Percentiles rank a stretch among this genome's conserved stretches.
phyloP scores from a whole-genome alignment of 2,113 vertebrate species.

The Proteles cristata region DNA sequence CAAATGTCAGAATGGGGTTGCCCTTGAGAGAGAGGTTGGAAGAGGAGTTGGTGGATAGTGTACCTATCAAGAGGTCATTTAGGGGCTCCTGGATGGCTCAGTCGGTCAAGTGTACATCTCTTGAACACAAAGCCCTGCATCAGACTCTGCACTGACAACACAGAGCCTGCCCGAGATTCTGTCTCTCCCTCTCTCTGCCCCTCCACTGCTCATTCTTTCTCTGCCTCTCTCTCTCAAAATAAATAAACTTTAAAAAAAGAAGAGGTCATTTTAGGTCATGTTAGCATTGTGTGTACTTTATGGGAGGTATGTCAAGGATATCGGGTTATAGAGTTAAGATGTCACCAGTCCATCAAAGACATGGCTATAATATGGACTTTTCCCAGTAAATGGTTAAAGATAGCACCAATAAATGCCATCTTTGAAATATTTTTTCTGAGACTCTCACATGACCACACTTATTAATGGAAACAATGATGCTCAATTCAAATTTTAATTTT shows the following conservation, averaged over 20 bases:
- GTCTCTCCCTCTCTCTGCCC: too few relatives aligned
- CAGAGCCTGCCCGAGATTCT: too few relatives aligned
- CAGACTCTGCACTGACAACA: too few relatives aligned
- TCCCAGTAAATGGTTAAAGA: neutral
- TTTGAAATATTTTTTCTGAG: neutral
- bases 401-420: neutral
- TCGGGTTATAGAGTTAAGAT: neutral
- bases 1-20: neutral
- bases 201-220: too few relatives aligned
- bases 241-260: too few relatives aligned
- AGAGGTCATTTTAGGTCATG: neutral
- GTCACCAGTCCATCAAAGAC: neutral
- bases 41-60: neutral
- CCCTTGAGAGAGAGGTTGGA: neutral
- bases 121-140: too few relatives aligned
- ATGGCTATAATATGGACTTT: neutral
- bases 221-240: too few relatives aligned
- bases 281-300: neutral
- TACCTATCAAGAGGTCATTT: neutral
- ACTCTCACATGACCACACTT: neutral
- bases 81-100: too few relatives aligned
- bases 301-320: neutral
- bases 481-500: slow-evolving; percentile 4
- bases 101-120: too few relatives aligned
- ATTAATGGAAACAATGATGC: neutral